Evolutionary conservation across 1,140 invertebrate genomes (phyloP).

Genomic region (Bombus pascuorum): DNA sequence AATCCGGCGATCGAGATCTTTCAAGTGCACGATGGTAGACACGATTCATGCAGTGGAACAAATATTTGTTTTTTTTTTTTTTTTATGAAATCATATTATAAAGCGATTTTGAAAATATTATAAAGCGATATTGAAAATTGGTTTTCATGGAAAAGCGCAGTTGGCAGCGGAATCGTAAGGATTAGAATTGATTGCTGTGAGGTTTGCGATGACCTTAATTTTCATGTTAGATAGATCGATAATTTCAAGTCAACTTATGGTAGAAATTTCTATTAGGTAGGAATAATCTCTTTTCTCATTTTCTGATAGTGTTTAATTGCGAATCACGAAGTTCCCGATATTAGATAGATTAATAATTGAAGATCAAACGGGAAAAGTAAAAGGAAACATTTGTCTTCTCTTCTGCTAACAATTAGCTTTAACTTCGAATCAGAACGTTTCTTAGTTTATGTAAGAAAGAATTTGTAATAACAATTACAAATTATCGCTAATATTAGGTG

Average conservation of each 20-base stretch:
- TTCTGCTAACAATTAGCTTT: not conserved
- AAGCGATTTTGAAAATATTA: no score
- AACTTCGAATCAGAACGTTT: not conserved
- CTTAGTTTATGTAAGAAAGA: not conserved
- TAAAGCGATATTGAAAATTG: not conserved
- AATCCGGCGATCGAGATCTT: constrained; percentile 5
- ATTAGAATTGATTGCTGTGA: no score
- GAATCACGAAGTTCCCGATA: not conserved
- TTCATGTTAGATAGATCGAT: no score
- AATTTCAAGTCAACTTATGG: no score
- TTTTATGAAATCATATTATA: no score
- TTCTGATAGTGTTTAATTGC: not conserved
- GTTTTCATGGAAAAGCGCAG: not conserved
- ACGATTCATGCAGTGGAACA: not conserved
- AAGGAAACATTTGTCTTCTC: not conserved
- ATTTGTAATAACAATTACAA: not conserved
- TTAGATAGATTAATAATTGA: not conserved
- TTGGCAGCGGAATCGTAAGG: no score
- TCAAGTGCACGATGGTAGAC: not conserved
- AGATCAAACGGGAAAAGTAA: not conserved
- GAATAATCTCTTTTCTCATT: no score
- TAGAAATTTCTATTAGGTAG: no score
- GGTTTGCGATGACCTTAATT: no score
- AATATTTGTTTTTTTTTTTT: not conserved
- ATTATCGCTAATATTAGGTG: not conserved